Conservation (phyloP, 1,140 invertebrate genomes). For the Drosophila burlai region DNA sequence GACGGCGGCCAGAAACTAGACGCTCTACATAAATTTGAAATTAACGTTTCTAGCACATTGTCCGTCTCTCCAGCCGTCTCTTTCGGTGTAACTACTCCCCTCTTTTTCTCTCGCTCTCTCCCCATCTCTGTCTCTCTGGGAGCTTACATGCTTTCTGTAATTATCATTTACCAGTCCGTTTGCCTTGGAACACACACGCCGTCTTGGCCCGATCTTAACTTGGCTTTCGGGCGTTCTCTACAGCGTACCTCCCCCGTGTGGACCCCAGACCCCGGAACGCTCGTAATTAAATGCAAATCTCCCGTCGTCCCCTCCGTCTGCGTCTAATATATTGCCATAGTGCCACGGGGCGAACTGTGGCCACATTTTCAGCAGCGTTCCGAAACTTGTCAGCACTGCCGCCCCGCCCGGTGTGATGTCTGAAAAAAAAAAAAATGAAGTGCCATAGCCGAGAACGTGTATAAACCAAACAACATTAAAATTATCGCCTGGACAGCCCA, state of each 20-base stretch:
- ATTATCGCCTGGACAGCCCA: constrained; percentile 58
- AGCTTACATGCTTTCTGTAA: constrained; percentile 81
- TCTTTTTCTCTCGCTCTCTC: background rate
- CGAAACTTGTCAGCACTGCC: constrained; percentile 60
- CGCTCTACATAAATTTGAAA: constrained; percentile 85
- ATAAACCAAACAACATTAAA: constrained; percentile 57
- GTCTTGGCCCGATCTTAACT: constrained; percentile 46
- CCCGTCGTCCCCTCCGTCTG: constrained; percentile 21
- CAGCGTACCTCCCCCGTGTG: background rate
- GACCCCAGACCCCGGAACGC: constrained; percentile 3
- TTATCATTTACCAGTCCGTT: constrained; percentile 81
- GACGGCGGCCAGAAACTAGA: constrained; percentile 68
- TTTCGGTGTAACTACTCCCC: constrained; percentile 1
- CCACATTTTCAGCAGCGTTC: constrained; percentile 66
- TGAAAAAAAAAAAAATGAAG: constrained; percentile 45
- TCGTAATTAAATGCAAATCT: constrained; percentile 80
- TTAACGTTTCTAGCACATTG: constrained; percentile 80
- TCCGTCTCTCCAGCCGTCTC: constrained; percentile 39
- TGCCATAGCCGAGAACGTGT: constrained; percentile 36
- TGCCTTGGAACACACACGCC: constrained; percentile 78
- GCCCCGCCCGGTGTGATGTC: constrained; percentile 5
- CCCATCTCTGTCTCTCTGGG: constrained; percentile 29
- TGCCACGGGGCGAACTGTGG: constrained; percentile 66
- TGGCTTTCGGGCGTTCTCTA: constrained; percentile 47
- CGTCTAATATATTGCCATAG: constrained; percentile 68